Evolutionary conservation across 2,113 vertebrate genomes (phyloP), one percentile per base, ranked within the genome.

Genomic region (Amphilophus citrinellus): DNA sequence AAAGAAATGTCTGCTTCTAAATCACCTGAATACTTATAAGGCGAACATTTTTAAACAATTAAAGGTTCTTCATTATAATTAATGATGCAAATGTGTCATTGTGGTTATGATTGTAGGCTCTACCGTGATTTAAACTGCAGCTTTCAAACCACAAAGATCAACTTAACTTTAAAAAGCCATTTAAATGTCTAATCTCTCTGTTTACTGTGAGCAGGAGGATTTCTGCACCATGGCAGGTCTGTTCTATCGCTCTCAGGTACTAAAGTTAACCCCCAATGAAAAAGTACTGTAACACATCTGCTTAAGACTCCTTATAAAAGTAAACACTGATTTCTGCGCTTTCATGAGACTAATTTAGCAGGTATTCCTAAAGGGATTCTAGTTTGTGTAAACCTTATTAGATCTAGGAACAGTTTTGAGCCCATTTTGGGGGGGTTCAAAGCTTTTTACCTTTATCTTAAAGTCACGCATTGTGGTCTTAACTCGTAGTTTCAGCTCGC

Each of bases 391-490:
- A 79, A 22, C 11, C 66, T 13, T 11, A 13, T 13, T 2, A 53
- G 0, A 10, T n/a, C 18, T 10, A 4, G 2, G 6, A 57, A 75
- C 6, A 65, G 42, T 10, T 58, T 5, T 6, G 2, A 2, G 1
- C 10, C 18, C 44, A 57, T 24, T 7, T 5, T n/a, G 6, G 6
- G 6, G 6, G 2, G 1, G 0, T 27, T 14, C 18, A 2, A 5
- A 44, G 35, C 4, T 9, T 20, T 15, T 35, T 10, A 58, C 3
- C 9, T 73, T 30, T 27, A 13, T 18, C 0, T 59, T 39, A 8
- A 42, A 13, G 10, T 32, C 7, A 7, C 32, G 15, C 60, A 59
- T 71, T 14, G 0, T 17, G 1, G 6, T 18, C 0, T 42, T 30
- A 76, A n/a, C 3, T 4, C n/a, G 6, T 1, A 77, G 24, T 56